Percentiles rank a stretch among this genome's conserved stretches.
phyloP scores from a whole-genome alignment of 2,888 invertebrate genomes.

The Tiphia femorata region DNA sequence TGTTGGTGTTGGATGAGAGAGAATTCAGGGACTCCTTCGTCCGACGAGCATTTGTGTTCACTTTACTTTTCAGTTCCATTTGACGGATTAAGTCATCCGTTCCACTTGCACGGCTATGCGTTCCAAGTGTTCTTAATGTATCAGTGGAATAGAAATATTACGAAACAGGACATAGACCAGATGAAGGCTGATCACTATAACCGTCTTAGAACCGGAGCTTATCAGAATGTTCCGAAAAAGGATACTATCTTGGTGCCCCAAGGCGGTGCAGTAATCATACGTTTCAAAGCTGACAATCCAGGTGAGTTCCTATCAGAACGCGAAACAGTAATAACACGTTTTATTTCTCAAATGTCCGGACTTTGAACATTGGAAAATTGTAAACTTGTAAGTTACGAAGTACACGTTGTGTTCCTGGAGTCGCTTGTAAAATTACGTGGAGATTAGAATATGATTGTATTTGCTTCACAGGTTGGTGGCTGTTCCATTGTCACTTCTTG shows the following conservation, averaged over 20 bases:
- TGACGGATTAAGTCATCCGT: conserved; percentile 57
- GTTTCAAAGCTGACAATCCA: conserved; percentile 70
- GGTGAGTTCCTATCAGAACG: too few species aligned
- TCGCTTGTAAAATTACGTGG: too few species aligned
- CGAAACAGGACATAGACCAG: conserved; percentile 40
- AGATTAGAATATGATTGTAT: background rate
- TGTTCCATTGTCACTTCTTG: conserved; percentile 59
- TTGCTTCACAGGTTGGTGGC: conserved; percentile 53
- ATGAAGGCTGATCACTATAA: conserved; percentile 30
- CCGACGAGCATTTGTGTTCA: too few species aligned
- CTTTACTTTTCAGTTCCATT: conserved; percentile 32
- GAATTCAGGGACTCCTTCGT: too few species aligned
- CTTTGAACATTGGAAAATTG: too few species aligned
- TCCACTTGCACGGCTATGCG: conserved; percentile 67
- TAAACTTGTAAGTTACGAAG: too few species aligned
- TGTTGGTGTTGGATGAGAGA: too few species aligned
- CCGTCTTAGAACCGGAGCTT: conserved; percentile 57
- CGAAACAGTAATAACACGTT: too few species aligned
- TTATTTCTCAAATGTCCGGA: too few species aligned
- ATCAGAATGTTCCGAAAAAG: conserved; percentile 36
- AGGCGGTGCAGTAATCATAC: conserved; percentile 68
- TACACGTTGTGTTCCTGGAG: too few species aligned
- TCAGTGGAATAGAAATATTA: background rate
- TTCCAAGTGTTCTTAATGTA: conserved; percentile 63
- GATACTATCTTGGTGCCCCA: conserved; percentile 70